phyloP scores from a whole-genome alignment of 2,888 invertebrate genomes.

The Hirudinaria manillensis region DNA sequence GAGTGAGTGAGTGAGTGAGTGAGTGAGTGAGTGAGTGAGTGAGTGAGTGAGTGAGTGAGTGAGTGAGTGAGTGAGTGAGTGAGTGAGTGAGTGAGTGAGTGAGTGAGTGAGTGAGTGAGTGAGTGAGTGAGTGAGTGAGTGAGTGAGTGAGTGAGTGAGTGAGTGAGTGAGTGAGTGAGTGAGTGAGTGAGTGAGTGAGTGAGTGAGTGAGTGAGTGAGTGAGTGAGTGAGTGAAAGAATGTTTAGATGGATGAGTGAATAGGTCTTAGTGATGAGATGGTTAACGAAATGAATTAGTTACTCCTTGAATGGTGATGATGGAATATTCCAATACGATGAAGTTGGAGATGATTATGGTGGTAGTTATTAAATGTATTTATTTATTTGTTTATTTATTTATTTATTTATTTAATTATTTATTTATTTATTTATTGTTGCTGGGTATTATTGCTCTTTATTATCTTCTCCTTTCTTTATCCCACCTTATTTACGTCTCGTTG shows the following conservation, averaged over 20 bases:
- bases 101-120: constrained; percentile 22
- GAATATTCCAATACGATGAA: not conserved
- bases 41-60: constrained; percentile 25
- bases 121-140: constrained; percentile 25
- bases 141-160: constrained; percentile 23
- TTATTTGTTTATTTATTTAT: too few relatives aligned
- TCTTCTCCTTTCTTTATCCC: too few relatives aligned
- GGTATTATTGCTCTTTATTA: too few relatives aligned
- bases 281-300: constrained; percentile 9
- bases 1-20: constrained; percentile 19
- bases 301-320: not conserved
- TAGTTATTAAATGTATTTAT: not conserved
- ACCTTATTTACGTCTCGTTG: too few relatives aligned
- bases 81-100: constrained; percentile 23
- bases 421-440: too few relatives aligned
- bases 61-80: constrained; percentile 32
- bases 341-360: not conserved
- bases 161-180: constrained; percentile 30
- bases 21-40: constrained; percentile 22
- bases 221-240: constrained; percentile 14
- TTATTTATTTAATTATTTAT: too few relatives aligned
- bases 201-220: constrained; percentile 25
- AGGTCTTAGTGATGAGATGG: not conserved
- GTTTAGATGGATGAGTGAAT: not conserved
- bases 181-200: constrained; percentile 26